Base-by-base conservation (phyloP, 2,797 vertebrate genomes). In the Acridotheres tristis region DNA sequence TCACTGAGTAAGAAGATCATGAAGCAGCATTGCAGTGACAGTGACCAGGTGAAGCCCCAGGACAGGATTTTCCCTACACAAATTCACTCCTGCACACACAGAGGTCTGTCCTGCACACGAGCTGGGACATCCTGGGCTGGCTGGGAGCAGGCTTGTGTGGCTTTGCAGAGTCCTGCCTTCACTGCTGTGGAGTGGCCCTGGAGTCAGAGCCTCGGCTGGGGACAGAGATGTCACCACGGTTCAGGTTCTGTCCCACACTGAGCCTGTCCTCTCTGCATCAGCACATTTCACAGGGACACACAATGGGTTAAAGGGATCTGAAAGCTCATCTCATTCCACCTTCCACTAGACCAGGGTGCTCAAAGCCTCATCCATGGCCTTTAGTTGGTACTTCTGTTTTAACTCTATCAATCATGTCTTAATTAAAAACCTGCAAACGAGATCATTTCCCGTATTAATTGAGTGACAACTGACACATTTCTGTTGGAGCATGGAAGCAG, bases 101-200 rank as follows among this genome's bases (percentile, higher is more conserved):
- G n/a, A n/a, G n/a, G n/a, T n/a, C 13, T n/a, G 57, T 73, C 13
- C 13, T n/a, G 57, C 71, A 80, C 85, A 36, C 16, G 42, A 38
- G 48, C 0, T n/a, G 42, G 32, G 17, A 8, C 11, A 3, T 2
- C 6, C 4, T 5, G 30, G 34, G 18, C 43, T 15, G 13, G 36
- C 42, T 11, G 3, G 73, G 43, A 88, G 36, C 54, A 29, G 87
- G 57, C 8, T 40, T 32, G 43, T 13, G 2, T 22, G 11, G 2
- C 50, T 82, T 18, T 32, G 55, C 57, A 30, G 34, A n/a, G 34
- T 4, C 14, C 7, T 32, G 18, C 17, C 54, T 43, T 82, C 73
- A 10, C 11, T 5, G 32, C 17, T 38, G 11, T 18, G 10, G 13
- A 13, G 15, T 1, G 11, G 30, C 26, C 48, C 47, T 34, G 4